Conservation (phyloP, 1,140 invertebrate genomes). For the Drosophila leontia region DNA sequence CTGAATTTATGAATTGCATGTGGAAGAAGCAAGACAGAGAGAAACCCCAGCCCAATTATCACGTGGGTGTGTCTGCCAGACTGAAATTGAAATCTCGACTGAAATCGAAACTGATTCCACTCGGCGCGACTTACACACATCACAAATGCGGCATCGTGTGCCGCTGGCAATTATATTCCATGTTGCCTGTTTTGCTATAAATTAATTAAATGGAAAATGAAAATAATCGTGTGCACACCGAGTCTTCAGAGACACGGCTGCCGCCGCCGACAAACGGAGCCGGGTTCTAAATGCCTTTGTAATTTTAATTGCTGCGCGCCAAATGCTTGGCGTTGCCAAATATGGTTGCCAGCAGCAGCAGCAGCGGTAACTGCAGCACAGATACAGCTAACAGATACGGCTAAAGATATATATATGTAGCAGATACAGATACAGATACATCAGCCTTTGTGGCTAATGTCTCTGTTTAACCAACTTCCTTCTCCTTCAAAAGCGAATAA, state of each 20-base stretch:
- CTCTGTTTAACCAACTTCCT: conserved; percentile 36
- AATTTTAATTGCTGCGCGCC: conserved; percentile 78
- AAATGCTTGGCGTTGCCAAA: conserved; percentile 65
- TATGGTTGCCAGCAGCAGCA: conserved; percentile 48
- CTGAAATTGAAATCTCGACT: conserved; percentile 55
- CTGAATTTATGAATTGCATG: conserved; percentile 29
- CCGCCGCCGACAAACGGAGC: conserved; percentile 67
- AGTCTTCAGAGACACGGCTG: conserved; percentile 64
- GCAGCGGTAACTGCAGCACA: conserved; percentile 27
- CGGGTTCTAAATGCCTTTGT: conserved; percentile 76
- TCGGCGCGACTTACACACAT: conserved; percentile 30
- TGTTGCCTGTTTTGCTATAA: conserved; percentile 58
- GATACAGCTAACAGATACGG: conserved; percentile 3
- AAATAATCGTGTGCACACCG: conserved; percentile 73
- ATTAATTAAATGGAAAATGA: conserved; percentile 82
- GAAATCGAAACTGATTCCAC: conserved; percentile 38
- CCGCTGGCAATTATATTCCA: conserved; percentile 71
- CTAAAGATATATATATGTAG: neutral
- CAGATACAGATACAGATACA: conserved; percentile 6
- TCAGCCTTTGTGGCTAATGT: conserved; percentile 39
- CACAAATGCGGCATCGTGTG: conserved; percentile 69
- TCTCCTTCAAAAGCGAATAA: conserved; percentile 16
- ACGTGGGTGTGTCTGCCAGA: conserved; percentile 56
- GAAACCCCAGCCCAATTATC: conserved; percentile 59
- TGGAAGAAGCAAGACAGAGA: conserved; percentile 4